Conservation (phyloP, 2,113 vertebrate genomes). For the Xiphophorus maculatus region DNA sequence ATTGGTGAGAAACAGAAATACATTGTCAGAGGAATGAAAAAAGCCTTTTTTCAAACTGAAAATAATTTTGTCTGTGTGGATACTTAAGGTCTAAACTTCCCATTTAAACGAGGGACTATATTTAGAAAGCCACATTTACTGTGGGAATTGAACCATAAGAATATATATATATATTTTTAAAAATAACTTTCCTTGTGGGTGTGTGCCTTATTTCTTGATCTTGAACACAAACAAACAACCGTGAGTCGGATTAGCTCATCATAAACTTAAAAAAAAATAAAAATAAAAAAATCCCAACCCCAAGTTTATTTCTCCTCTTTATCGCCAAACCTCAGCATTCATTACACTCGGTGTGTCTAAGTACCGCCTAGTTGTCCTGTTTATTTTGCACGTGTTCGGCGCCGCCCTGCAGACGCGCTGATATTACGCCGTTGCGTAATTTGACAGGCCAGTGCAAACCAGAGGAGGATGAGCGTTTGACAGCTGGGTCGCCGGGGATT, state of each 20-base stretch:
- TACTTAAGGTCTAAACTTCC: not conserved
- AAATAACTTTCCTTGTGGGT: no score
- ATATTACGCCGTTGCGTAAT: constrained; percentile 77
- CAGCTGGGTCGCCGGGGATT: constrained; percentile 49
- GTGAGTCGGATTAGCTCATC: not conserved
- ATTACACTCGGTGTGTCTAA: not conserved
- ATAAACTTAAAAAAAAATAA: not conserved
- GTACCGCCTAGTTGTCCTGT: constrained; percentile 36
- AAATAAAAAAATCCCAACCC: not conserved
- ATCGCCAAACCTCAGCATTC: constrained; percentile 16
- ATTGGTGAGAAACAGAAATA: no score
- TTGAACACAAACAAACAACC: not conserved
- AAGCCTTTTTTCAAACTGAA: no score
- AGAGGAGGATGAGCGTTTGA: constrained; percentile 60
- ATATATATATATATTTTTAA: not conserved
- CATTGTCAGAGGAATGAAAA: no score
- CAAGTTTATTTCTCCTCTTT: constrained; percentile 1
- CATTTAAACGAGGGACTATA: not conserved
- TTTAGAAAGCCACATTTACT: not conserved
- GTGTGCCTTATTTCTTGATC: not conserved
- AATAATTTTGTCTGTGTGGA: no score
- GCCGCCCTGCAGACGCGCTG: constrained; percentile 73
- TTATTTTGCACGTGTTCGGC: constrained; percentile 56
- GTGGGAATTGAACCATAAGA: not conserved
- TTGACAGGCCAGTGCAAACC: constrained; percentile 76